These are phyloP conservation scores for Pandemis heparana DNA, from an alignment of 2,888 invertebrate genomes.

Conservation along the genomic window DNA sequence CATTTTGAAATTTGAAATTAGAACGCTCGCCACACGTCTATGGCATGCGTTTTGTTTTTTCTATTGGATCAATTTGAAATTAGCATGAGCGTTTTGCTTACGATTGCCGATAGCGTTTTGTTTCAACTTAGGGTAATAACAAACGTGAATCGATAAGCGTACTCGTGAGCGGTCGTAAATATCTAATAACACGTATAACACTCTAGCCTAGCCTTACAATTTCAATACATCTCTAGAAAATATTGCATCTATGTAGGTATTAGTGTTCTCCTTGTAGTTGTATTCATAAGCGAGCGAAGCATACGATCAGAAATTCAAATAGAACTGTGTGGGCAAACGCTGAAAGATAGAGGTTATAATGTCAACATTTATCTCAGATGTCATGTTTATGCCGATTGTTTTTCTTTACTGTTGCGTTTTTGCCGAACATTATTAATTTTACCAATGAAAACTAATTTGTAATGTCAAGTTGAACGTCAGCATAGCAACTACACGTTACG, in stretches of 20 bases:
- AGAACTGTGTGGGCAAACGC: slow-evolving; percentile 27
- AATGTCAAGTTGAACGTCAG: slow-evolving; percentile 23
- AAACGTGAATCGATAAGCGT: slow-evolving; percentile 5
- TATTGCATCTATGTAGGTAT: neutral
- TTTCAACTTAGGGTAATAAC: neutral
- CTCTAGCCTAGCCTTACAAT: neutral
- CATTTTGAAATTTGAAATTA: slow-evolving; percentile 51
- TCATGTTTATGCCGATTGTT: slow-evolving; percentile 27
- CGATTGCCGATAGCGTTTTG: slow-evolving; percentile 1
- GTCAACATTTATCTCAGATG: slow-evolving; percentile 23
- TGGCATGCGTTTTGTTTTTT: slow-evolving; percentile 31
- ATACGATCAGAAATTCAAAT: slow-evolving; percentile 36
- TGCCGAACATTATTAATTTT: slow-evolving; percentile 33
- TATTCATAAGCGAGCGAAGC: slow-evolving; percentile 19
- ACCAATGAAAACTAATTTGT: slow-evolving; percentile 39
- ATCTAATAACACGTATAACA: neutral
- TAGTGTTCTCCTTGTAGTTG: slow-evolving; percentile 3
- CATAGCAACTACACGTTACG: slow-evolving; percentile 9
- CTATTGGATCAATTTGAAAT: slow-evolving; percentile 4
- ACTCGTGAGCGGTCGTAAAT: neutral
- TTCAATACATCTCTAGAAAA: neutral
- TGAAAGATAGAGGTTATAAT: slow-evolving; percentile 27
- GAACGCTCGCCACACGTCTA: slow-evolving; percentile 28
- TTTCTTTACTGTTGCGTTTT: slow-evolving; percentile 35
- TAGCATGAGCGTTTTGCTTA: neutral